Evolutionary conservation across 2,797 vertebrate genomes (phyloP), one percentile per base, ranked within the genome.

Genomic region (Melanogrammus aeglefinus): DNA sequence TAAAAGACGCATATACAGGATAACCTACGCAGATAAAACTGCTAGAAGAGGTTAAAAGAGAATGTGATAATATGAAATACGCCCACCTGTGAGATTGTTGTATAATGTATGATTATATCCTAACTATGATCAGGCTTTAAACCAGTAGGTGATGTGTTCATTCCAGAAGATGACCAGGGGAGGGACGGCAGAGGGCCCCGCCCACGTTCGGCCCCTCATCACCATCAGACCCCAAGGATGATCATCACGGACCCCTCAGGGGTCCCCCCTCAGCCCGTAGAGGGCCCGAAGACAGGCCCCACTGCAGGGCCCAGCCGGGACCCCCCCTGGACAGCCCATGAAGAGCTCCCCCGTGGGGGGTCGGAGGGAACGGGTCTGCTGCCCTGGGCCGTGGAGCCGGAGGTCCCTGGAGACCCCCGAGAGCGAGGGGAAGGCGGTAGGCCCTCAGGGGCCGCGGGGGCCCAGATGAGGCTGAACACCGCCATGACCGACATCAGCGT

Each of bases 201-300:
- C 63, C 63, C 63, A 3, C 24, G 24, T 8, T 27, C 27, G 9
- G 1, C 63, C 13, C 4, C 63, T 3, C 63, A 13, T 2, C 27
- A 24, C 63, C 9, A 27, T 13, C 63, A 69, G 27, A 10, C 27
- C 63, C 24, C 96, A 4, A 96, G 98, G 86, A 94, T 98, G 86
- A 94, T 94, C 72, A 97, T 97, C 73, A 96, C 96, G 0, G 97
- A 93, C 97, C 82, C 96, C 95, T 86, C 91, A 96, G 87, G 97
- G 98, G 91, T 97, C 96, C 0, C 98, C 97, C 1, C 97, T 98
- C 87, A 9, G 9, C 57, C 9, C 57, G n/a, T n/a, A 66, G n/a
- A 10, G 57, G 57, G 6, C 0, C 51, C 51, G 18, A n/a, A 8
- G 2, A n/a, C 21, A n/a, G 51, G 51, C 14, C 3, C 47, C 5